A percentile compares a stretch with the other conserved stretches of the same genome.
Evolutionary conservation across 2,797 vertebrate species (phyloP).

Genomic region (Catostomus latipinnis): DNA sequence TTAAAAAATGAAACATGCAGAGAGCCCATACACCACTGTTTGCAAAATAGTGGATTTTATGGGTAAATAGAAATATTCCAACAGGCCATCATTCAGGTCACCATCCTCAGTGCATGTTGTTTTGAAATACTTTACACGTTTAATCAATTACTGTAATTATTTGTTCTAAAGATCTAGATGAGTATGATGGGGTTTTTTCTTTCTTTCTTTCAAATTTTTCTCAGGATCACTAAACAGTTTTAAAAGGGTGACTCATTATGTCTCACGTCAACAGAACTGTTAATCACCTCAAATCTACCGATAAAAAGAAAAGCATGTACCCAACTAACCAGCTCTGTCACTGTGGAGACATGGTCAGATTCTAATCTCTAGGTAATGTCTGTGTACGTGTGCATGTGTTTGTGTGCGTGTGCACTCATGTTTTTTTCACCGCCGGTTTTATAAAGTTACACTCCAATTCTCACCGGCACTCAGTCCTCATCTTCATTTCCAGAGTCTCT

Average conservation of each 20-base stretch:
- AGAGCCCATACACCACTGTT: too few relatives aligned
- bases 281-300: slow-evolving; percentile 19
- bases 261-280: slow-evolving; percentile 8
- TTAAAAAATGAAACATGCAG: too few relatives aligned
- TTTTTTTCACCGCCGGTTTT: not conserved
- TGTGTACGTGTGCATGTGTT: not conserved
- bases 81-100: too few relatives aligned
- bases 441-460: slow-evolving; percentile 8
- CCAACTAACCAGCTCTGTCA: not conserved
- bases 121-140: too few relatives aligned
- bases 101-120: too few relatives aligned
- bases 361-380: not conserved
- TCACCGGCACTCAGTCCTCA: not conserved
- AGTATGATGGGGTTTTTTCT: too few relatives aligned
- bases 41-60: too few relatives aligned
- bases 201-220: too few relatives aligned
- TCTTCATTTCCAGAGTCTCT: not conserved
- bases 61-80: too few relatives aligned
- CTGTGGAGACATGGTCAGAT: not conserved
- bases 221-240: not conserved
- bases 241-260: not conserved
- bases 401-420: not conserved
- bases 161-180: too few relatives aligned
- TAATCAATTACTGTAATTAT: too few relatives aligned
- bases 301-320: slow-evolving; percentile 36